Evolutionary conservation across 1,140 invertebrate species (phyloP).

Genomic region (Zaprionus nigranus): DNA sequence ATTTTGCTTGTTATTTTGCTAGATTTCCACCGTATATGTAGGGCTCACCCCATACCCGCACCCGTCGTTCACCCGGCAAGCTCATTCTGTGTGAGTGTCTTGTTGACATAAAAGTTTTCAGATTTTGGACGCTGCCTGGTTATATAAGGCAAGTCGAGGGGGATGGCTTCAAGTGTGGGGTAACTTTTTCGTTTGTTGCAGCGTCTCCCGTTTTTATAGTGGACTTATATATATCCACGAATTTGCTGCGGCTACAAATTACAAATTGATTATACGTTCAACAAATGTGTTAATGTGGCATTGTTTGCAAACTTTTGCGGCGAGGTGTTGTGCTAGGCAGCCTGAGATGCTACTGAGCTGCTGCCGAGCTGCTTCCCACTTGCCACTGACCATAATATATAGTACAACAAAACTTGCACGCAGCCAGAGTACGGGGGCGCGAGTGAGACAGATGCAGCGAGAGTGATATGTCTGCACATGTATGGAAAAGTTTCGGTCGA

Average conservation of each 20-base stretch:
- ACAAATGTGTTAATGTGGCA: slow-evolving; percentile 83
- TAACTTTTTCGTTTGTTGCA: slow-evolving; percentile 34
- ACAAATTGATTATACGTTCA: slow-evolving; percentile 83
- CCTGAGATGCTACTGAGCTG: slow-evolving; percentile 15
- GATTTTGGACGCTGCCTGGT: slow-evolving; percentile 24
- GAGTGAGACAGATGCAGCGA: slow-evolving; percentile 26
- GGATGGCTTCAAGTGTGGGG: not conserved
- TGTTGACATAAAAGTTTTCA: slow-evolving; percentile 76
- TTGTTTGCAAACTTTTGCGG: slow-evolving; percentile 77
- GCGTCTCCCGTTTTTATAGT: slow-evolving; percentile 47
- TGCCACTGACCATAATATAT: slow-evolving; percentile 78
- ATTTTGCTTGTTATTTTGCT: slow-evolving; percentile 44
- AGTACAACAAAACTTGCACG: slow-evolving; percentile 57
- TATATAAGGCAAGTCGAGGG: not conserved
- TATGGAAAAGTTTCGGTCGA: slow-evolving; percentile 63
- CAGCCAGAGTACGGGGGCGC: not conserved
- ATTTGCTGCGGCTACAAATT: slow-evolving; percentile 82
- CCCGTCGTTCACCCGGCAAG: slow-evolving; percentile 2
- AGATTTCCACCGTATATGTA: slow-evolving; percentile 34
- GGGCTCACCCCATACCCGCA: slow-evolving; percentile 9
- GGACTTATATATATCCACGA: slow-evolving; percentile 71
- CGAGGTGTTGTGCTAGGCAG: slow-evolving; percentile 34
- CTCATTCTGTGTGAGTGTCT: slow-evolving; percentile 52
- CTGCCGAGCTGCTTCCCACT: slow-evolving; percentile 38
- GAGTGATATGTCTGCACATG: slow-evolving; percentile 73